Base-by-base conservation (phyloP, 2,113 vertebrate species). In the Gavialis gangeticus region DNA sequence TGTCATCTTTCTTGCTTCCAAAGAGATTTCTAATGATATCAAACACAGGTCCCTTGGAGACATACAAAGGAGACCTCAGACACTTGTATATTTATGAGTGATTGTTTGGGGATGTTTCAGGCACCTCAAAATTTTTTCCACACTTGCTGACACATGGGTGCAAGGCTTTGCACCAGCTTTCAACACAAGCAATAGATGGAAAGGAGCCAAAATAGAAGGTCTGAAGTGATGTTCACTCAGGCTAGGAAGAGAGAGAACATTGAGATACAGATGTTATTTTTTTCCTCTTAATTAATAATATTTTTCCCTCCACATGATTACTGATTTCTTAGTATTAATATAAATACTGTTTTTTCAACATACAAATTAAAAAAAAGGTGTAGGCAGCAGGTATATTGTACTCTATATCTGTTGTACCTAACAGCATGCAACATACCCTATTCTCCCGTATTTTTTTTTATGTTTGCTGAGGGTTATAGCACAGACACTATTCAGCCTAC, bases 11-110 rank as follows among this genome's bases (percentile, higher is more conserved):
- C 76, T 91, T 58, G 5, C 2, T 95, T 97, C 30, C 46, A 84
- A 86, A 97, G 84, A 81, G 84, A 85, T 96, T 84, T 94, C 60
- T 94, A 91, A 96, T 69, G 8, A 73, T 91, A 94, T 79, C 37
- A 91, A 66, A 25, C 3, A 91, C 13, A 7, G 7, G 18, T 93
- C 71, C 81, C 66, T 55, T 67, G 18, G 18, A 94, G 37, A 56
- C 11, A 84, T 71, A 60, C 75, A 27, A 24, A 85, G 80, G 11
- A 62, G 75, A 6, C 88, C 25, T 79, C 79, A 55, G 11, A 14
- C 3, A 90, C 64, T 12, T 73, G 10, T 16, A 86, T 24, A 89
- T 91, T 69, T 87, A 56, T 46, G 62, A 95, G 82, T 84, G 46
- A 89, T 73, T 3, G 1, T 10, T 14, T 54, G 21, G 2, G 1